Base-by-base conservation (phyloP, 2,797 vertebrate species). In the Aselliscus stoliczkanus region DNA sequence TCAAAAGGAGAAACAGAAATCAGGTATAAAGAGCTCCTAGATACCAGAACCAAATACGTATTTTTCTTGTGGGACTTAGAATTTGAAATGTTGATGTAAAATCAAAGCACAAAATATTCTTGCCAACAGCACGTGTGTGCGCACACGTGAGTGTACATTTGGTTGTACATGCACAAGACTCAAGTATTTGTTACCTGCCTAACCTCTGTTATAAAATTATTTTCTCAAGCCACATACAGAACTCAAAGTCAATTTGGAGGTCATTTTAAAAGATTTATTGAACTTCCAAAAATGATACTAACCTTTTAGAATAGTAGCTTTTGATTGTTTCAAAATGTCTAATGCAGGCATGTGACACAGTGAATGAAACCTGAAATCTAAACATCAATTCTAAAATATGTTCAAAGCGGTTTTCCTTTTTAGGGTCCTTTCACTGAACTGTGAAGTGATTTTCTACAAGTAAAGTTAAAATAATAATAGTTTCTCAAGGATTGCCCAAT, bases 281-380 rank as follows among this genome's bases (percentile, higher is more conserved):
- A 94, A 81, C n/a, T 96, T 97, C 50, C 65, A 80, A 94, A 84
- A 83, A 67, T 58, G 60, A 64, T 39, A 79, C 31, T 77, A 73
- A 62, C 14, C 25, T 54, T 92, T 90, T 90, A 15, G 39, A 90
- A 86, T 23, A 56, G 56, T 73, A 31, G 21, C n/a, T 60, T 96
- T 82, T 27, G 21, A 50, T 34, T 93, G 72, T 88, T 94, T 92
- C 83, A 90, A 88, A 90, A 87, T 82, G 7, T 50, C 54, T 27
- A 37, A 79, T 18, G 42, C 10, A 70, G 29, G 52, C 3, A 79
- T 7, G 11, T 42, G 29, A 73, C 17, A n/a, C 34, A 29, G 8
- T 18, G 50, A 81, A 64, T 18, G 50, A 81, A 64, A 73, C 15
- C 31, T 44, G 8, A 88, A 75, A 56, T 77, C 60, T 90, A 72